Evolutionary conservation across 2,888 invertebrate genomes (phyloP).

Genomic region (Maniola hyperantus): DNA sequence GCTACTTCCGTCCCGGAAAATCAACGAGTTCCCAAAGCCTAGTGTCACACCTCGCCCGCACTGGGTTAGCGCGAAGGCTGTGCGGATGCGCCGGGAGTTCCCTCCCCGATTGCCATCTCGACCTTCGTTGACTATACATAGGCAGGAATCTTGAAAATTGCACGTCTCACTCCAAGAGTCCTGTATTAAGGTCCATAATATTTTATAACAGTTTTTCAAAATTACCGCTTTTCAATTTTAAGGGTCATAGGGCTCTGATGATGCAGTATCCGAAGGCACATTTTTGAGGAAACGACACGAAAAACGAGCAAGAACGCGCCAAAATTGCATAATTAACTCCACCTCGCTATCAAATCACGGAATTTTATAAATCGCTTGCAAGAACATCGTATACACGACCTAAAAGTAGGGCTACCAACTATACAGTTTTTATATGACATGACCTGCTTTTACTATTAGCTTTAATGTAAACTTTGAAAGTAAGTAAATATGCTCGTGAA

Average conservation of each 20-base stretch:
- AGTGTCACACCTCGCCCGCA: too few relatives aligned
- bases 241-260: constrained; percentile 15
- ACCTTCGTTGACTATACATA: background rate
- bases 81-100: too few relatives aligned
- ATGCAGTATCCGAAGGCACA: background rate
- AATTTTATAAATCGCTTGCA: constrained; percentile 25
- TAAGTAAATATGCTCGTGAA: background rate
- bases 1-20: too few relatives aligned
- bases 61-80: too few relatives aligned
- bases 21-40: background rate
- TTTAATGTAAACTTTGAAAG: too few relatives aligned
- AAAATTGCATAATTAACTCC: constrained; percentile 26
- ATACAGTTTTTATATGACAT: background rate
- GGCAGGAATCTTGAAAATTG: background rate
- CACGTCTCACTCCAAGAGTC: background rate
- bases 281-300: constrained; percentile 13
- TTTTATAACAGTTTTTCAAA: constrained; percentile 13
- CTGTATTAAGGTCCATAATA: background rate
- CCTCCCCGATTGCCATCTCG: too few relatives aligned
- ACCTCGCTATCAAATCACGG: constrained; percentile 22
- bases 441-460: background rate
- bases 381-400: constrained; percentile 48
- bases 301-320: constrained; percentile 15
- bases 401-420: constrained; percentile 40
- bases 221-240: constrained; percentile 2